These are phyloP conservation scores for Orthonyx spaldingii DNA, from an alignment of 2,113 vertebrate genomes.

Conservation along the genomic window DNA sequence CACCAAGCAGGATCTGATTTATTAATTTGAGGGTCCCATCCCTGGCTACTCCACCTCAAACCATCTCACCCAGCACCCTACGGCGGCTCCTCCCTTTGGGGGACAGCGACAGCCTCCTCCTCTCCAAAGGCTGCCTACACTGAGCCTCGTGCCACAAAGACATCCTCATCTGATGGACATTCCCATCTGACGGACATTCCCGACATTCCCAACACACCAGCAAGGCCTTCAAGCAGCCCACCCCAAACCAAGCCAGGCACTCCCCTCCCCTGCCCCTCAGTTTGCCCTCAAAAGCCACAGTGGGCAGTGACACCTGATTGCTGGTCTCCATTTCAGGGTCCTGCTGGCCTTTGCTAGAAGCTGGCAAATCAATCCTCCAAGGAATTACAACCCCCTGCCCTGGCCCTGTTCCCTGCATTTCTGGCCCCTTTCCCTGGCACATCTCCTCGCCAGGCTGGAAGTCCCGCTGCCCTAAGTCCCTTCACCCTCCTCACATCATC, in stretches of 20 bases:
- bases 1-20: neutral
- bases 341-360: conserved; percentile 50
- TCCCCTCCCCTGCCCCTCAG: neutral
- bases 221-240: neutral
- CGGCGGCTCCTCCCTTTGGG: neutral
- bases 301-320: conserved; percentile 34
- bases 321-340: conserved; percentile 63
- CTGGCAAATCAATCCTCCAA: conserved; percentile 61
- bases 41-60: neutral
- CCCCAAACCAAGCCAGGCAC: neutral
- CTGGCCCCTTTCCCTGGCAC: conserved; percentile 59
- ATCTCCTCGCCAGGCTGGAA: conserved; percentile 37
- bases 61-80: neutral
- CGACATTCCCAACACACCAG: fast-evolving
- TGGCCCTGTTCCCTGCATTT: conserved; percentile 63
- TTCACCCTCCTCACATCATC: neutral
- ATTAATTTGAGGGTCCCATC: neutral
- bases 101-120: neutral
- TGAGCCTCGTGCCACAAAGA: neutral
- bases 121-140: fast-evolving
- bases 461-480: conserved; percentile 46
- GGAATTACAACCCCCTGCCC: conserved; percentile 62
- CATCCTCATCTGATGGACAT: neutral
- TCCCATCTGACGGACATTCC: neutral
- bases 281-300: conserved; percentile 23